phyloP scores from a whole-genome alignment of 2,797 vertebrate genomes.

The Alcedo quadribrachys region DNA sequence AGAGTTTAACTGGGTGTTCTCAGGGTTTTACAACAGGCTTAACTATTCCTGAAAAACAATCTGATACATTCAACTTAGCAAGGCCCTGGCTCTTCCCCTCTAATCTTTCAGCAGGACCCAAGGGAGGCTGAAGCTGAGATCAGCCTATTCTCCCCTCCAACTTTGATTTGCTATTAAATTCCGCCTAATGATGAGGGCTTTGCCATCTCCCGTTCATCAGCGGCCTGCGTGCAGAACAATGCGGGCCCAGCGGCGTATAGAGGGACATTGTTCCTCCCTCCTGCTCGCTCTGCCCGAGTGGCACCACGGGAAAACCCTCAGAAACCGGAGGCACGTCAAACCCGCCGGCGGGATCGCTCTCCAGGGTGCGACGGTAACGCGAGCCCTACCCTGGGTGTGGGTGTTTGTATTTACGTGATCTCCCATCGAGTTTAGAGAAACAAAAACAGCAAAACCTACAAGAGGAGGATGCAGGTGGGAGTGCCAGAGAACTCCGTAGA shows the following conservation, averaged over 20 bases:
- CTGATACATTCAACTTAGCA: constrained; percentile 96
- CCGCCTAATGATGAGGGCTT: constrained; percentile 92
- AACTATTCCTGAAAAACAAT: constrained; percentile 94
- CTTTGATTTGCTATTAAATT: constrained; percentile 99
- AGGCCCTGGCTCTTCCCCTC: constrained; percentile 92
- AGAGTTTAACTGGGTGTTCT: constrained; percentile 81
- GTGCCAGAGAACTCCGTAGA: neutral
- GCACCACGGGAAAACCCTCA: constrained; percentile 74
- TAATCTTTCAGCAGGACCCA: constrained; percentile 98
- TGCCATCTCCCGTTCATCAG: constrained; percentile 88
- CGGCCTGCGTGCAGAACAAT: constrained; percentile 84
- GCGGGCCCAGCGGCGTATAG: constrained; percentile 79
- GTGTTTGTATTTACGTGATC: constrained; percentile 48
- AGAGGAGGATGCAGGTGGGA: neutral
- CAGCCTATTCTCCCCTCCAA: constrained; percentile 92
- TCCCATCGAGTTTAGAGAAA: constrained; percentile 34
- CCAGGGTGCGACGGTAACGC: constrained; percentile 61
- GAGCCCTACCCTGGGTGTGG: constrained; percentile 56
- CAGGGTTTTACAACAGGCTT: constrained; percentile 78
- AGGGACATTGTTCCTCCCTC: constrained; percentile 90
- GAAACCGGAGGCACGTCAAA: constrained; percentile 73
- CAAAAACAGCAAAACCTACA: constrained; percentile 45
- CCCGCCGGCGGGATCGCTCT: constrained; percentile 65
- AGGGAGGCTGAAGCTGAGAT: constrained; percentile 97
- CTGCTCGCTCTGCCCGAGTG: constrained; percentile 63